These are phyloP conservation scores for Hemicentrotus pulcherrimus DNA, from an alignment of 35 echinoderm and acorn worm species.

Conservation along the genomic window DNA sequence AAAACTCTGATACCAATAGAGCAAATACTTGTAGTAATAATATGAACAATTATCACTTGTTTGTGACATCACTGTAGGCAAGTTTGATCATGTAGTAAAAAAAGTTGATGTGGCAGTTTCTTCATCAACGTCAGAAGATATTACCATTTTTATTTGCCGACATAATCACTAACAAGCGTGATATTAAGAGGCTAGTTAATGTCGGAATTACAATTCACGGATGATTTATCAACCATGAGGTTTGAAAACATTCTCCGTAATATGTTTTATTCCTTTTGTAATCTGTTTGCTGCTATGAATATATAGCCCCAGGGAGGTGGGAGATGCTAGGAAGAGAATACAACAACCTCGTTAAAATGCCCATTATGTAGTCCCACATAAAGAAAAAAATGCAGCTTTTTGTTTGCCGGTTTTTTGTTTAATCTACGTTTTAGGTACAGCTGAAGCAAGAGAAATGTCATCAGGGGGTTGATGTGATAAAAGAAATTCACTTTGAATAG, in stretches of 20 bases:
- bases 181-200: not conserved
- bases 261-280: not conserved
- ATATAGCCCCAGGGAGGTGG: not conserved
- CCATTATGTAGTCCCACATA: not conserved
- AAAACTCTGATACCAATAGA: too few relatives aligned
- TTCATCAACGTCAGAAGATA: not conserved
- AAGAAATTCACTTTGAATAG: not conserved
- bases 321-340: not conserved
- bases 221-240: not conserved
- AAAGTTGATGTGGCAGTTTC: not conserved
- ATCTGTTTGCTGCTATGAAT: not conserved
- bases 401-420: not conserved
- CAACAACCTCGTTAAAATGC: not conserved
- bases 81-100: too few relatives aligned
- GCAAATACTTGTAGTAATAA: too few relatives aligned
- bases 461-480: not conserved
- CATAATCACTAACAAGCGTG: not conserved
- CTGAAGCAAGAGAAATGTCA: not conserved
- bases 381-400: not conserved
- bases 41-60: too few relatives aligned
- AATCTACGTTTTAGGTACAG: not conserved
- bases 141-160: not conserved
- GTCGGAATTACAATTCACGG: not conserved
- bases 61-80: too few relatives aligned
- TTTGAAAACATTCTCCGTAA: not conserved